These are phyloP conservation scores for Halichoeres trimaculatus DNA, from an alignment of 2,113 vertebrate genomes.

Conservation along the genomic window DNA sequence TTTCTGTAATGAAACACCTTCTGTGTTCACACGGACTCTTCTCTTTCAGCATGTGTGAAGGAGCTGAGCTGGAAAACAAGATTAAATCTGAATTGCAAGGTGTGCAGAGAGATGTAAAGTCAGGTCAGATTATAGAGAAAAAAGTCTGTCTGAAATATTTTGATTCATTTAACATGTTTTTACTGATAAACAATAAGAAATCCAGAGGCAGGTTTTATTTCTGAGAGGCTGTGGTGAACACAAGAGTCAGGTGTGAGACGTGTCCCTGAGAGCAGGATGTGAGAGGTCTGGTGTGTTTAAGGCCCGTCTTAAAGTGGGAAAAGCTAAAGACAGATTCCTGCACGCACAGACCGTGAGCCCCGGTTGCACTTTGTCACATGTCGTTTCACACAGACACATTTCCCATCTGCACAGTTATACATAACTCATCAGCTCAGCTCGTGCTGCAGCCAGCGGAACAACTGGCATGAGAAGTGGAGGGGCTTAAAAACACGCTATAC, in stretches of 20 bases:
- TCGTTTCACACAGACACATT: conserved; percentile 57
- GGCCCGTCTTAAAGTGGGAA: conserved; percentile 13
- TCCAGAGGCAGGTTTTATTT: background rate
- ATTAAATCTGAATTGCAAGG: background rate
- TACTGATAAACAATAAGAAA: too few species aligned
- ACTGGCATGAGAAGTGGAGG: conserved; percentile 58
- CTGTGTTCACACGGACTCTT: background rate
- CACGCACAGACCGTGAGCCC: conserved; percentile 53
- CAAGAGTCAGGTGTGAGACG: conserved; percentile 11
- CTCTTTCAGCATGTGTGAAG: background rate
- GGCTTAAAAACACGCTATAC: conserved; percentile 60
- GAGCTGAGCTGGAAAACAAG: conserved; percentile 1
- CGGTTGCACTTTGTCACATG: conserved; percentile 58
- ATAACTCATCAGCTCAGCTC: conserved; percentile 65
- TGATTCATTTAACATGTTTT: background rate
- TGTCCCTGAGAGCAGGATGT: conserved; percentile 9
- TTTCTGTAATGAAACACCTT: background rate
- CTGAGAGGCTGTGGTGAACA: background rate
- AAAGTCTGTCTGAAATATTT: background rate
- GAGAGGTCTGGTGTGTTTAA: conserved; percentile 24
- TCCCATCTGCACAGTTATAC: conserved; percentile 43
- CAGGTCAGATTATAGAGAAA: background rate
- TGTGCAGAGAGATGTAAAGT: background rate
- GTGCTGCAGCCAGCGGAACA: conserved; percentile 52
- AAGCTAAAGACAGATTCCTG: conserved; percentile 9